phyloP scores from a whole-genome alignment of 2,113 vertebrate species.

The Crotalus viridis region DNA sequence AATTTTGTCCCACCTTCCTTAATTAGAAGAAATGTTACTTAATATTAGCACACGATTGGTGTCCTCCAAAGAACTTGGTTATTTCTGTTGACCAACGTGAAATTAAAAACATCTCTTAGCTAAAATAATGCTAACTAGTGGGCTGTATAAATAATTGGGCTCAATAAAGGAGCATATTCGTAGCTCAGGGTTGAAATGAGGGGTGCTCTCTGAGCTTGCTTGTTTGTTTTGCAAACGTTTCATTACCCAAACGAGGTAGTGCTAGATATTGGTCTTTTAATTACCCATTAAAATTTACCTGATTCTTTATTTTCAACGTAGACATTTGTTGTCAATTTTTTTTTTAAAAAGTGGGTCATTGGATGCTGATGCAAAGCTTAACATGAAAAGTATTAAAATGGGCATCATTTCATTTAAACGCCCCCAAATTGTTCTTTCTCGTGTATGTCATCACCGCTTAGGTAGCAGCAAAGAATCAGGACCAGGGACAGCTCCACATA shows the following conservation, averaged over 20 bases:
- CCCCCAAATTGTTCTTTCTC: neutral
- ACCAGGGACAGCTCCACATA: neutral
- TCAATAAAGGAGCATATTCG: neutral
- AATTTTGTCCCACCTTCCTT: neutral
- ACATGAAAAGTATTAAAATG: neutral
- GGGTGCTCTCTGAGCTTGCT: no score
- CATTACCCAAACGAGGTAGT: no score
- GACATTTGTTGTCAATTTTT: neutral
- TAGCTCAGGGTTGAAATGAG: no score
- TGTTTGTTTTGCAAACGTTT: no score
- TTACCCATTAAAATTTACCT: neutral
- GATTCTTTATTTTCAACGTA: neutral
- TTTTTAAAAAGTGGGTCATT: neutral
- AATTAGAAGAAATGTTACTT: neutral
- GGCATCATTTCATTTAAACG: neutral
- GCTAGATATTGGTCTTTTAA: neutral
- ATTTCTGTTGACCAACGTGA: neutral
- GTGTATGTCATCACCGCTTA: neutral
- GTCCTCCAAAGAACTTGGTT: neutral
- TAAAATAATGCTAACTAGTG: neutral
- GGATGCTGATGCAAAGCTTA: neutral
- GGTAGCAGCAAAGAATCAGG: neutral
- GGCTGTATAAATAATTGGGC: neutral
- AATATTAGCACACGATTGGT: neutral
- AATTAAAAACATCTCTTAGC: neutral